A percentile compares a stretch with the other conserved stretches of the same genome.
Evolutionary conservation across 2,888 invertebrate genomes (phyloP).

Genomic region (Macroteleia sp.): DNA sequence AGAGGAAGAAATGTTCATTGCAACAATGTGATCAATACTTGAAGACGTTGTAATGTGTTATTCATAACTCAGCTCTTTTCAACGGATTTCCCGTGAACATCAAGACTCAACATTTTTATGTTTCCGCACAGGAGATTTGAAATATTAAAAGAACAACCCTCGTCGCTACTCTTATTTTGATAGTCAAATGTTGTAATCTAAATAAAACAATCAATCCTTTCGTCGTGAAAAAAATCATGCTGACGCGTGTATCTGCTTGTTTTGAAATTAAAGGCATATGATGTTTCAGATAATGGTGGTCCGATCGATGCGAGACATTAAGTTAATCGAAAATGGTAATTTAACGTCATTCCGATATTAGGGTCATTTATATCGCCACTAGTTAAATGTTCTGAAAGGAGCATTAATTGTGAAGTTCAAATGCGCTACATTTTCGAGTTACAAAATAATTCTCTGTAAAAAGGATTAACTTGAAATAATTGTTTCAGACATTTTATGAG

Average conservation of each 20-base stretch:
- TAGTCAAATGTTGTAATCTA: conserved; percentile 35
- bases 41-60: conserved; percentile 49
- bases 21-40: conserved; percentile 58
- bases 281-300: conserved; percentile 26
- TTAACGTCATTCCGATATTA: conserved; percentile 28
- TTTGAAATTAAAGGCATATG: conserved; percentile 9
- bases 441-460: background rate
- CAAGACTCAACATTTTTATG: conserved; percentile 37
- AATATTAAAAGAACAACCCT: conserved; percentile 46
- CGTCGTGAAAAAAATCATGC: conserved; percentile 6
- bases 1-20: conserved; percentile 47
- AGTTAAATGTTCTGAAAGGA: background rate
- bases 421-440: background rate
- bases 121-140: conserved; percentile 21
- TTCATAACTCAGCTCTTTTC: conserved; percentile 46
- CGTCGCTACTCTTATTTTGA: conserved; percentile 17
- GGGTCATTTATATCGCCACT: conserved; percentile 32
- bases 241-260: conserved; percentile 4
- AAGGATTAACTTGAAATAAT: too few species aligned
- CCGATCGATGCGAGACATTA: conserved; percentile 36
- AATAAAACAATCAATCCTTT: conserved; percentile 8
- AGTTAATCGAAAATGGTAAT: conserved; percentile 47
- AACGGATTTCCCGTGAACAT: conserved; percentile 33
- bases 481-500: too few species aligned
- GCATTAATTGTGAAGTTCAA: conserved; percentile 3